Conservation (phyloP, 2,113 vertebrate species). For the Saguinus midas region DNA sequence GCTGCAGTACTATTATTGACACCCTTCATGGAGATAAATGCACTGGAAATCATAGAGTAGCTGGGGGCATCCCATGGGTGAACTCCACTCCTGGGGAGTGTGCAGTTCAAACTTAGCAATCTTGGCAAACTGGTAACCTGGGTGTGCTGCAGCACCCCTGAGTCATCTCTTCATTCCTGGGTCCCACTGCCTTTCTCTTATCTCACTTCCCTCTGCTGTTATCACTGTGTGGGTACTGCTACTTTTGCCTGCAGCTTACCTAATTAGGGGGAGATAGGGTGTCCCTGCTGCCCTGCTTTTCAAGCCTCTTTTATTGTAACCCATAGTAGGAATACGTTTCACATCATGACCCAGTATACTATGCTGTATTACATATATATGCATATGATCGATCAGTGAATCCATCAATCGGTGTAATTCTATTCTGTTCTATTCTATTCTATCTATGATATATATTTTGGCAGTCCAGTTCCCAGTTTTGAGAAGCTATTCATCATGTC, state of each 20-base stretch:
- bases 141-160: accelerated
- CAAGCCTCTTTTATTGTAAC: background rate
- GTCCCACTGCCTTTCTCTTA: too few species aligned
- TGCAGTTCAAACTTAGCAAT: background rate
- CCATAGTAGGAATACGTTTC: background rate
- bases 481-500: background rate
- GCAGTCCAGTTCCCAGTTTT: background rate
- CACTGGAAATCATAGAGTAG: background rate
- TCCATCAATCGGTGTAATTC: too few species aligned
- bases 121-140: too few species aligned
- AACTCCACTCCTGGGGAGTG: background rate
- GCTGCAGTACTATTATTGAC: background rate
- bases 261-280: background rate
- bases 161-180: background rate
- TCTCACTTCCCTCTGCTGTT: background rate
- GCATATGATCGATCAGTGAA: too few species aligned
- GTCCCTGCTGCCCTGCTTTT: background rate
- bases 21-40: background rate
- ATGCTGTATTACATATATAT: background rate
- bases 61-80: background rate
- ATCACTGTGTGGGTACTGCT: background rate
- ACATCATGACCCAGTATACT: background rate
- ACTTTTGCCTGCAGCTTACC: background rate
- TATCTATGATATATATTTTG: background rate
- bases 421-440: too few species aligned